Base-by-base conservation (phyloP, 1,140 invertebrate genomes). In the Camponotus vicinus region DNA sequence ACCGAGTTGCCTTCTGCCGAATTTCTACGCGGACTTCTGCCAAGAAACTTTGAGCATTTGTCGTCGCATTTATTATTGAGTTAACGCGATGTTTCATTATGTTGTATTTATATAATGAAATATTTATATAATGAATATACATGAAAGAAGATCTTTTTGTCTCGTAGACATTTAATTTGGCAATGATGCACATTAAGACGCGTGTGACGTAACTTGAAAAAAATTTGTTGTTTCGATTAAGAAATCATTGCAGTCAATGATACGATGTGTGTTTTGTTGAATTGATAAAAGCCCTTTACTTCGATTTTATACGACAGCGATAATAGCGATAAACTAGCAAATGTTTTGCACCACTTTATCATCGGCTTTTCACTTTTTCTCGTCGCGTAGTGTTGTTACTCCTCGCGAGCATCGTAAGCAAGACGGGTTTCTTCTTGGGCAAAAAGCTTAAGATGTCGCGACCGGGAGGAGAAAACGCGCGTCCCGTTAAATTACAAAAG, bases 401-500 rank as follows among this genome's bases (percentile, higher is more conserved):
- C 63, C 59, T 86, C 61, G 49, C 49, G 49, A 61, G 75, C 64
- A 66, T 76, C 21, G 27, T 34, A 40, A 75, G 21, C 21, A 78
- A 63, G 67, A 69, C 49, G 45, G 21, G 45, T 64, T 78, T 45
- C n/a, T 71, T 34, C 55, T 6, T 40, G 6, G 27, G 45, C 66
- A 71, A 85, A 85, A 85, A 82, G 40, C 71, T 75, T 49, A 75
- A 86, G 84, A 85, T 83, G 59, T 61, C 69, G 69, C 59, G 83
- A 45, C 49, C 32, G 42, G 18, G 69, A 42, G 71, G 77, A 84
- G 70, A 40, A 37, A 59, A 59, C 70, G 86, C 70, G 86, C 49
- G 49, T 52, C 86, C 87, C 52, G 88, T 89, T 89, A 89, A 89
- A 89, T 89, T 89, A 89, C 88, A 89, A 89, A 86, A 85, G 88